Base-by-base conservation (phyloP, 2,888 invertebrate species). In the Diploptera punctata region DNA sequence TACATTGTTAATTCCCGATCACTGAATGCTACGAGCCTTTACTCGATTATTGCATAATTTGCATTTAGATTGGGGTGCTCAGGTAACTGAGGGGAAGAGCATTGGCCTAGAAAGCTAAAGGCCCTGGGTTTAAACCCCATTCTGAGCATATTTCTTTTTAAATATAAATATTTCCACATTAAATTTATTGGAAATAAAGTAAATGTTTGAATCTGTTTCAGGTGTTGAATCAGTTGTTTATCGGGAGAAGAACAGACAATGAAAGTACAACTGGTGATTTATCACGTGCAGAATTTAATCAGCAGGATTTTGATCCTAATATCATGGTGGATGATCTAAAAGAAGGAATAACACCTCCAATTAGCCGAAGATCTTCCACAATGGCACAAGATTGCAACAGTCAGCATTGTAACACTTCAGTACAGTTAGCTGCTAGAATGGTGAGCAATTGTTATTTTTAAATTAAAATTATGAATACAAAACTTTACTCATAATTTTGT, bases 231-330 rank as follows among this genome's bases (percentile, higher is more conserved):
- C 87, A 87, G 73, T 86, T 90, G 73, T 87, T 88, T 81, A 85
- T 83, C 76, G 89, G 88, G 10, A 84, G 85, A 38, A 85, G 83
- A 68, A 85, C 86, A 18, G 80, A 85, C 29, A 24, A 24, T 21
- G 52, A 24, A 1, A 24, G 52, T 52, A 87, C 87, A 72, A 85
- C 87, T 75, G 74, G 74, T 49, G 76, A 76, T 10, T 76, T 75
- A 7, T 75, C 77, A 3, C 44, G 38, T 21, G 47, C 62, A 26
- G 87, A 87, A 1, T 81, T 88, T 26, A 83, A 86, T 10, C 82
- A 83, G 76, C 89, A 90, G 75, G 92, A 92, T 79, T 93, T 92
- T 77, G 91, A 91, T 80, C 89, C 91, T 0, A 91, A 91, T 78
- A 89, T 93, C 70, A 87, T 88, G 74, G 82, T 91, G 72, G 92